Base-by-base conservation (phyloP, 2,888 invertebrate genomes). In the Megamerina dolium region DNA sequence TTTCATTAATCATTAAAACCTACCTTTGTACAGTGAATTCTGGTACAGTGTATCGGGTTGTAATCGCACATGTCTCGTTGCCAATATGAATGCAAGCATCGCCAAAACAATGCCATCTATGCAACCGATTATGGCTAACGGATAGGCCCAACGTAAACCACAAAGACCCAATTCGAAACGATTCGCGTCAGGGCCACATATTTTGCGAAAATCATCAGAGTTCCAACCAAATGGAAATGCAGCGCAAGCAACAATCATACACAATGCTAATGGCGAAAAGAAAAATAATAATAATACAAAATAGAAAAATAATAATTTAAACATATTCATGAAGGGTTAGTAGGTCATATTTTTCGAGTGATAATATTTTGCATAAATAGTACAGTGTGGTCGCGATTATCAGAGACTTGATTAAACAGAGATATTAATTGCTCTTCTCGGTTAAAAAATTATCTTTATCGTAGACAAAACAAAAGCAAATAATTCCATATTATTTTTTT, bases 151-250 rank as follows among this genome's bases (percentile, higher is more conserved):
- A 60, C 91, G 81, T 41, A 96, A 79, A 50, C 85, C 86, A 66
- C 96, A 96, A 18, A 85, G 81, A 27, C 92, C 95, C 72, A 78
- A 75, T 60, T 78, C 75, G 54, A 82, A 87, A 57, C 84, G 84
- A 58, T 85, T 85, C 1, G 87, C 86, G 1, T 83, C 78, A 10
- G 83, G 79, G 0, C 92, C 92, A 61, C 96, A 96, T 2, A 94
- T 86, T 61, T 83, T 82, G 51, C 84, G 81, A 23, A 95, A 87
- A 44, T 81, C 77, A 3, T 83, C 79, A 39, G 89, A 84, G 61
- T 87, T 84, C 92, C 94, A 96, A 2, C 90, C 94, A 6, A 87
- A 84, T 0, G 96, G 95, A 74, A 86, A 96, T 33, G 87, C 81
- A 6, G 86, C 81, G 52, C 94, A 91, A 2, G 90, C 92, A 1